phyloP scores from a whole-genome alignment of 2,797 vertebrate genomes.

The Oreonectes daqikongensis region DNA sequence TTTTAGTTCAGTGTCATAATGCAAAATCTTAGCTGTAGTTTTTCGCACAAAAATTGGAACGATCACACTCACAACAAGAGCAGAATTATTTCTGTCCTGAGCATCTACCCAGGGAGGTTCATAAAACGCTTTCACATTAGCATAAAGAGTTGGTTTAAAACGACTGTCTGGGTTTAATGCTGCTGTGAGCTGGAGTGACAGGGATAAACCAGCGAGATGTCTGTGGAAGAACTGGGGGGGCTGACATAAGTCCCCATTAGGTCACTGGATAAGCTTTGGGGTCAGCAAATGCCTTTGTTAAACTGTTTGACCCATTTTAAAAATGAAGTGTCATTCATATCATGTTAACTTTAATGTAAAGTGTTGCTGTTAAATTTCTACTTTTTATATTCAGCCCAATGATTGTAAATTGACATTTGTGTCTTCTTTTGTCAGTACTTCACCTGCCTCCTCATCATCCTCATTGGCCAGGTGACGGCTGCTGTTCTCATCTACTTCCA shows the following conservation, averaged over 20 bases:
- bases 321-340: slow-evolving; percentile 40
- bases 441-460: slow-evolving; percentile 88
- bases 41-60: too few relatives aligned
- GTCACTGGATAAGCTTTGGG: slow-evolving; percentile 64
- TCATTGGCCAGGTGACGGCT: slow-evolving; percentile 86
- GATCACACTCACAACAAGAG: not conserved
- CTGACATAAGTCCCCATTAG: slow-evolving; percentile 53
- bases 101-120: not conserved
- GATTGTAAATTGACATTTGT: not conserved
- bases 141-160: slow-evolving; percentile 32
- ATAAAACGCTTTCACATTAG: slow-evolving; percentile 16
- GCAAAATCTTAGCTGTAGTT: too few relatives aligned
- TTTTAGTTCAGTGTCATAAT: not conserved
- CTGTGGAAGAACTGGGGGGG: slow-evolving; percentile 45
- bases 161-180: slow-evolving; percentile 35
- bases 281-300: slow-evolving; percentile 57
- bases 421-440: slow-evolving; percentile 81
- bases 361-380: not conserved
- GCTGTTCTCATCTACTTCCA: slow-evolving; percentile 90
- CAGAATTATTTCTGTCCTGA: not conserved
- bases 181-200: slow-evolving; percentile 46
- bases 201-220: slow-evolving; percentile 61
- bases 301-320: slow-evolving; percentile 71
- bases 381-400: not conserved
- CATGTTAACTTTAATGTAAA: not conserved